Percentiles rank a stretch among this genome's conserved stretches.
Evolutionary conservation across 92 coral and sea anemone species (phyloP).

Genomic region (Bergia puertoricense): DNA sequence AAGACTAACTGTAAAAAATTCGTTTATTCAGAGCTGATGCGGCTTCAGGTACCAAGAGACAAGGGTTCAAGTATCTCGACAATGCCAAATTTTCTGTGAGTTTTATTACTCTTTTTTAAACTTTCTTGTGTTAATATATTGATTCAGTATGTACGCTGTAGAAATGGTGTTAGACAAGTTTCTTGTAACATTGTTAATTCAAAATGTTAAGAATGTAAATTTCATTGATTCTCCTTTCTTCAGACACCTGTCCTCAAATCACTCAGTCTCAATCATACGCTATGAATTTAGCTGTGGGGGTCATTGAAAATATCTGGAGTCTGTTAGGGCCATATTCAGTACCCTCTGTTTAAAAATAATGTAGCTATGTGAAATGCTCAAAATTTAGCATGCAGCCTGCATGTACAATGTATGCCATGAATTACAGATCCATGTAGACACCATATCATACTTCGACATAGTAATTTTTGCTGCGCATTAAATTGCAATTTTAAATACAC

Average conservation of each 20-base stretch:
- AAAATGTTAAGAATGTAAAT: no score
- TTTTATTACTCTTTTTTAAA: not conserved
- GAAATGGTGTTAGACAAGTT: no score
- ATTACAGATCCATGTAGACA: no score
- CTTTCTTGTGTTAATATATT: not conserved
- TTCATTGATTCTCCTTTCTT: no score
- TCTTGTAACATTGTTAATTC: no score
- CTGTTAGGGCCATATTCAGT: not conserved
- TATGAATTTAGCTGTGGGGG: not conserved
- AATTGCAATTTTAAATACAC: no score
- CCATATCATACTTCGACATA: no score
- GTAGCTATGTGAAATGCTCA: not conserved
- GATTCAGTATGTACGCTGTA: not conserved
- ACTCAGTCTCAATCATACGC: not conserved
- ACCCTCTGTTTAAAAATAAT: not conserved
- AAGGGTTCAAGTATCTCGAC: conserved; percentile 90
- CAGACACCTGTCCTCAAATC: no score
- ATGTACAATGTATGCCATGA: no score
- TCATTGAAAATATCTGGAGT: not conserved
- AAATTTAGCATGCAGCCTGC: no score
- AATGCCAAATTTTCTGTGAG: conserved; percentile 92
- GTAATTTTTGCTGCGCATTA: no score
- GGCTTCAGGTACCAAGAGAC: conserved; percentile 82
- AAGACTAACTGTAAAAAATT: not conserved
- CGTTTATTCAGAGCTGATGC: conserved; percentile 82